phyloP scores from a whole-genome alignment of 2,888 invertebrate genomes.

The Rutpela maculata region DNA sequence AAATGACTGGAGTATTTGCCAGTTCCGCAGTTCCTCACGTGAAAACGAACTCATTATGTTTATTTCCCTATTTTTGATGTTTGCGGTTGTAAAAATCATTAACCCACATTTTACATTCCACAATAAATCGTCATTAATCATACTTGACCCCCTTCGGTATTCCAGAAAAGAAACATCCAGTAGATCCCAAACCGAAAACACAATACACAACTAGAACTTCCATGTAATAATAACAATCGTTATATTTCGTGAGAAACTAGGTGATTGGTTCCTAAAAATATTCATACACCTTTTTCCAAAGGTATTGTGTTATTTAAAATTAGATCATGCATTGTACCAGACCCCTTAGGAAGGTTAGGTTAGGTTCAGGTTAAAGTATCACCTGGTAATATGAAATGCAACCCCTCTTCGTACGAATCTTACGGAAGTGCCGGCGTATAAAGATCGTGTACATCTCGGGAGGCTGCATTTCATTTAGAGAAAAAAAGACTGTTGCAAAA shows the following conservation, averaged over 20 bases:
- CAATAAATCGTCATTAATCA: not conserved
- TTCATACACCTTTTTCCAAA: conserved; percentile 65
- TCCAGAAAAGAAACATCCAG: not conserved
- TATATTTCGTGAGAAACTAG: conserved; percentile 55
- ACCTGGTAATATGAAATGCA: conserved; percentile 61
- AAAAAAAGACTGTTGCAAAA: conserved; percentile 55
- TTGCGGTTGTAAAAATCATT: too few species aligned
- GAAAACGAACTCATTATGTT: too few species aligned
- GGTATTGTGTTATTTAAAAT: conserved; percentile 71
- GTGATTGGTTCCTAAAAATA: conserved; percentile 65
- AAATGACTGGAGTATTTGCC: too few species aligned
- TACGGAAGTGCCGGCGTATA: conserved; percentile 52
- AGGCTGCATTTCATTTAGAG: conserved; percentile 47
- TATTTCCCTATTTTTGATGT: too few species aligned
- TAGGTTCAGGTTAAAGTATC: conserved; percentile 67
- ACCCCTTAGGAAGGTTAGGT: conserved; percentile 65
- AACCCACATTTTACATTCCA: too few species aligned
- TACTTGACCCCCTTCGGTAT: not conserved
- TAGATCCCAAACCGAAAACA: not conserved
- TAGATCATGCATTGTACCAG: conserved; percentile 70
- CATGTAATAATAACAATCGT: conserved; percentile 37
- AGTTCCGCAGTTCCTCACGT: too few species aligned
- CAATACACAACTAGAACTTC: not conserved
- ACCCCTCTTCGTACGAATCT: conserved; percentile 33
- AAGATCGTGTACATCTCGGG: conserved; percentile 46